phyloP scores from a whole-genome alignment of 2,113 vertebrate genomes.

The Numida meleagris region DNA sequence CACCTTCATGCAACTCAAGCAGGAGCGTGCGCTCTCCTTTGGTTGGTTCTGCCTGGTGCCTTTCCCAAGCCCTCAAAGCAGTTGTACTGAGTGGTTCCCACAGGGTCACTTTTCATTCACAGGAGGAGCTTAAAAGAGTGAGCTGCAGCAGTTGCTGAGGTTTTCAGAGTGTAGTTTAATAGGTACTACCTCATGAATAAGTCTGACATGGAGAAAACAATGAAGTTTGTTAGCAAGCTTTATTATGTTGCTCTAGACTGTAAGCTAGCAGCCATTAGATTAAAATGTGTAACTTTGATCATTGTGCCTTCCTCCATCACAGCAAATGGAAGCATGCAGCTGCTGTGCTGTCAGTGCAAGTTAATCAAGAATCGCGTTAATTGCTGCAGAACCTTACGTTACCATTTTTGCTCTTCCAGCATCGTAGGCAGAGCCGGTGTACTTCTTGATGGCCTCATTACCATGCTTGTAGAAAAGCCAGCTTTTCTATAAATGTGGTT shows the following conservation, averaged over 20 bases:
- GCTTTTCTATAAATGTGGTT: neutral
- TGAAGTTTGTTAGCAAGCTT: neutral
- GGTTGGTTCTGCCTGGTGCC: neutral
- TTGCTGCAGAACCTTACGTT: neutral
- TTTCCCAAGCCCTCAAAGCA: neutral
- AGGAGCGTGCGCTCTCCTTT: neutral
- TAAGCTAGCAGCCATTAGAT: neutral
- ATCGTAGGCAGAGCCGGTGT: neutral
- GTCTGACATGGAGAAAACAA: neutral
- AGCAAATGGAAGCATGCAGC: neutral
- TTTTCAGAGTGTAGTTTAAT: neutral
- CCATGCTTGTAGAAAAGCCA: neutral
- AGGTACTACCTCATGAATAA: neutral
- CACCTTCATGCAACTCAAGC: neutral
- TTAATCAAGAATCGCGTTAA: neutral
- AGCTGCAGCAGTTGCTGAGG: neutral
- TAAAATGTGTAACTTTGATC: neutral
- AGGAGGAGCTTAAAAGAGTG: neutral
- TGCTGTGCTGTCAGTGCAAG: neutral
- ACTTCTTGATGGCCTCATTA: neutral
- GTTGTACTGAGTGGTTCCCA: neutral
- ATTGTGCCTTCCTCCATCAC: neutral
- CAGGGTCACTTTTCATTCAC: fast-evolving
- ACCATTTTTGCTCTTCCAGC: neutral
- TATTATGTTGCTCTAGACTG: neutral